Percentiles rank a stretch among this genome's conserved stretches.
These are phyloP conservation scores for Menidia menidia DNA, from an alignment of 2,797 vertebrate species.

Conservation along the genomic window DNA sequence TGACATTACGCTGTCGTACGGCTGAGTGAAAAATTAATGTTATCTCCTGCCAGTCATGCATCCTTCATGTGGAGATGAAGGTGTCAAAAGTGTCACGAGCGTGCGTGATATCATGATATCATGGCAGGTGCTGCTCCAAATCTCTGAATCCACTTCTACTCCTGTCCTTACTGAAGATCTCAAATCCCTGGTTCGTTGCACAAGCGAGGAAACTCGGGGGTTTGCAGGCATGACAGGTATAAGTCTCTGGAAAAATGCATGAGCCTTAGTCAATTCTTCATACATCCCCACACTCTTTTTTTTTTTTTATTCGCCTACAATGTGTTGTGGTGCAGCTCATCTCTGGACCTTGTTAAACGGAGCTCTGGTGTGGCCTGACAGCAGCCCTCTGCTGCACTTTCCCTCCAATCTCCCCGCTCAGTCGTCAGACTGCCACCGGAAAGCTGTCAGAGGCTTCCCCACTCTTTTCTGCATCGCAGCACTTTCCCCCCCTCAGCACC, in stretches of 20 bases:
- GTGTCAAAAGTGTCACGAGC: constrained; percentile 56
- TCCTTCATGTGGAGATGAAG: constrained; percentile 41
- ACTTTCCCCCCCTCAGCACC: constrained; percentile 72
- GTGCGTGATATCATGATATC: constrained; percentile 42
- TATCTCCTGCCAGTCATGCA: constrained; percentile 33
- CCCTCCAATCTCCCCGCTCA: constrained; percentile 78
- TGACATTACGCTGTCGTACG: constrained; percentile 18
- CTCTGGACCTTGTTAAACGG: constrained; percentile 84
- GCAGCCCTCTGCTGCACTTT: constrained; percentile 83
- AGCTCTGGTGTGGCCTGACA: constrained; percentile 85
- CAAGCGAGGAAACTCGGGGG: constrained; percentile 58
- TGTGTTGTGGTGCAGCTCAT: constrained; percentile 75
- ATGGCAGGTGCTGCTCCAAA: constrained; percentile 53
- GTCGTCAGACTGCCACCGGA: constrained; percentile 81
- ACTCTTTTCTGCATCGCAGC: constrained; percentile 83
- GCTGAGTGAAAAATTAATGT: constrained; percentile 15
- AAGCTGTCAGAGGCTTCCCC: constrained; percentile 83
- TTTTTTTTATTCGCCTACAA: constrained; percentile 64
- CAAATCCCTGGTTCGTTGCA: constrained; percentile 63
- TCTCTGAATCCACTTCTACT: constrained; percentile 49
- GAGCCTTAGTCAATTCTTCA: constrained; percentile 47
- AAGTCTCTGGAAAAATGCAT: constrained; percentile 65
- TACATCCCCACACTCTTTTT: constrained; percentile 43
- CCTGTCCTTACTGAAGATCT: constrained; percentile 55
- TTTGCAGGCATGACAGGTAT: constrained; percentile 65